Base-by-base conservation (phyloP, 92 coral and sea anemone genomes). In the Diadumene lineata region DNA sequence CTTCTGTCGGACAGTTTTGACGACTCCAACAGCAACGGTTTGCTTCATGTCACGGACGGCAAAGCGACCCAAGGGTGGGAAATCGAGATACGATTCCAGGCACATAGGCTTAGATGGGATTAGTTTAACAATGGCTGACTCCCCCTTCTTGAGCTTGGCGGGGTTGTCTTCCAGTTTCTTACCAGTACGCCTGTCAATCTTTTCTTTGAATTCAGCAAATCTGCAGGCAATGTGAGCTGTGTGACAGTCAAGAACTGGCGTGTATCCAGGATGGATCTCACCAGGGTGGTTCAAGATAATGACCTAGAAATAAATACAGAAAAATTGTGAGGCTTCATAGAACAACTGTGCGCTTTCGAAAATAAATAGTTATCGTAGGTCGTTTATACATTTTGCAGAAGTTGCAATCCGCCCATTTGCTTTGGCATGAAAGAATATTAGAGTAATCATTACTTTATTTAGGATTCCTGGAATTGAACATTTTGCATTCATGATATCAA, bases 21-120 rank as follows among this genome's bases (percentile, higher is more conserved):
- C 81, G 51, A 94, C 92, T 4, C 98, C 98, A 61, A 94, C 98
- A 33, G 98, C 98, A 28, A 94, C 98, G 0, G 98, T 94, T 69
- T 94, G 97, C 87, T 91, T 94, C 98, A 94, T 94, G 82, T 94
- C 98, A 72, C 98, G 94, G 18, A 94, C 98, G 26, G 98, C 98
- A 84, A 94, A 94, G 55, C 98, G 86, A 53, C 98, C 98, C 25
- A 94, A 90, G 0, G 98, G 98, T 25, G 92, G 79, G 50, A 81
- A 94, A 0, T 79, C 83, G 0, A 73, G 0, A 58, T 85, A 94
- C 0, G 84, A 0, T 65, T 94, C 98, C 11, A 94, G 97, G 70
- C 89, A 83, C 97, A 94, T 92, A n/a, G 90, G 90, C 82, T 94
- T 94, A 16, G 84, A 70, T n/a, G 98, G 98, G 0, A 16, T 23